A percentile compares a stretch with the other conserved stretches of the same genome.
Evolutionary conservation across 2,888 invertebrate genomes (phyloP).

Genomic region (Drosophila subquinaria): DNA sequence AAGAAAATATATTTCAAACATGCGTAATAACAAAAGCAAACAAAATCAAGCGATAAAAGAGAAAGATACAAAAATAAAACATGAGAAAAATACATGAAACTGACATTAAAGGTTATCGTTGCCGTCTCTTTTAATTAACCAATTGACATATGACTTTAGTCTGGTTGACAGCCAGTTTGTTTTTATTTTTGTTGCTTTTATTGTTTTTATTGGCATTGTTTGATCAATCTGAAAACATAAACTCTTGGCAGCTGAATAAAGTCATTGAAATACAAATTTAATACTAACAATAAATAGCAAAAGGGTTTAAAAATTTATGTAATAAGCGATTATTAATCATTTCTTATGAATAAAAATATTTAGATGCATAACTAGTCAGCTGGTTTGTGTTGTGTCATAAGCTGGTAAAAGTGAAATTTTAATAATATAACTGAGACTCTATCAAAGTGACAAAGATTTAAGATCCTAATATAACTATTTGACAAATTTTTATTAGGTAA

Average conservation of each 20-base stretch:
- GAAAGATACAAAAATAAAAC: constrained; percentile 46
- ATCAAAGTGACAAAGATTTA: not conserved
- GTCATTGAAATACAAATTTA: constrained; percentile 9
- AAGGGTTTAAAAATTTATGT: constrained; percentile 13
- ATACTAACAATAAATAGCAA: constrained; percentile 12
- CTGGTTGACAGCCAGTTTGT: constrained; percentile 30
- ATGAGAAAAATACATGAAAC: constrained; percentile 40
- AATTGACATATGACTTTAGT: constrained; percentile 78
- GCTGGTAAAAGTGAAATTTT: not conserved
- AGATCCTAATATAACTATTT: not conserved
- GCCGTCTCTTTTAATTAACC: constrained; percentile 70
- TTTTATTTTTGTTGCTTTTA: constrained; percentile 8
- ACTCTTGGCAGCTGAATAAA: constrained; percentile 23
- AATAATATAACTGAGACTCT: not conserved
- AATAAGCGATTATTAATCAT: constrained; percentile 18
- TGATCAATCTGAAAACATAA: constrained; percentile 28
- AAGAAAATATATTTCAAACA: constrained; percentile 30
- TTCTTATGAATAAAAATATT: constrained; percentile 2
- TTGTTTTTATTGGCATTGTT: constrained; percentile 36
- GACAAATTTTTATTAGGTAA: not conserved
- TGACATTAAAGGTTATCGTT: constrained; percentile 74
- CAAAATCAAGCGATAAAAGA: constrained; percentile 31
- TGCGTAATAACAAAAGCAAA: constrained; percentile 25
- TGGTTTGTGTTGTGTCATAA: constrained; percentile 1
- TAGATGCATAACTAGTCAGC: constrained; percentile 1